A percentile compares a stretch with the other conserved stretches of the same genome.
phyloP scores from a whole-genome alignment of 2,797 vertebrate genomes.

The Cirrhinus mrigala region DNA sequence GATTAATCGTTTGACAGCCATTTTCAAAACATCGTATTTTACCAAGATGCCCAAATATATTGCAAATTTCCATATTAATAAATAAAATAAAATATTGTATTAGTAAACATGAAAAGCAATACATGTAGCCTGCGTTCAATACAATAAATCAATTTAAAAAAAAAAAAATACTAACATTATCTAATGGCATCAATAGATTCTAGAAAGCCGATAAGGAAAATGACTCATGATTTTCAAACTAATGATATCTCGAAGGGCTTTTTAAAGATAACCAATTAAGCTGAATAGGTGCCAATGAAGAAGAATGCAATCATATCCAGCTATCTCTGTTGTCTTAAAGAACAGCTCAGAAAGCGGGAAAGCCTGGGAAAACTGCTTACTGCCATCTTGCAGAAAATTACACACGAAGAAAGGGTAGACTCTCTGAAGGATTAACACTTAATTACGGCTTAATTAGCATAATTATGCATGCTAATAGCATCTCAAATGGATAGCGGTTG shows the following conservation, averaged over 20 bases:
- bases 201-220: constrained; percentile 10
- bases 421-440: constrained; percentile 99
- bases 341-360: constrained; percentile 76
- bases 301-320: constrained; percentile 12
- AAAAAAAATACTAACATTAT: not conserved
- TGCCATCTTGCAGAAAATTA: constrained; percentile 95
- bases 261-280: constrained; percentile 30
- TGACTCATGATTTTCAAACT: not conserved
- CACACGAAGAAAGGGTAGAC: constrained; percentile 89
- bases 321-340: constrained; percentile 46
- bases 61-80: not conserved
- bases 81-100: not conserved
- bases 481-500: constrained; percentile 99
- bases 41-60: not conserved
- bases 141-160: not conserved
- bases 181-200: constrained; percentile 4
- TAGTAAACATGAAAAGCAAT: not conserved
- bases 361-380: constrained; percentile 90
- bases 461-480: constrained; percentile 99
- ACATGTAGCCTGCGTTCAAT: not conserved
- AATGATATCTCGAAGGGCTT: constrained; percentile 15
- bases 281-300: not conserved
- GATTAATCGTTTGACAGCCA: no score
- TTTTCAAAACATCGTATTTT: not conserved
- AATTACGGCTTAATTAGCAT: constrained; percentile 99